Percentiles rank a stretch among this genome's conserved stretches.
Conservation (phyloP, 2,888 invertebrate species). For the Dinocampus coccinellae region DNA sequence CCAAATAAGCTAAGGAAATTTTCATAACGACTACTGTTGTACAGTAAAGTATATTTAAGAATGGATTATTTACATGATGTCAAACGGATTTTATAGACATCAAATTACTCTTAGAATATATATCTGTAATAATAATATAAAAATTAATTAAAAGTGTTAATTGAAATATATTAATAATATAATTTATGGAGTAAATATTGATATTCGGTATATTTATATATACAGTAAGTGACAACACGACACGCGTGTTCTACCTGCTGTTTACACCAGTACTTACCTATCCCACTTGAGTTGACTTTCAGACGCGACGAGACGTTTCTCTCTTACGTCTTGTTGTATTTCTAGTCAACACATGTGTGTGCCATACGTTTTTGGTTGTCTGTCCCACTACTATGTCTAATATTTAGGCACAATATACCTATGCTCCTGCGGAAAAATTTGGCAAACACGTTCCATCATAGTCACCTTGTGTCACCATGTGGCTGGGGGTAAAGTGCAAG, state of each 20-base stretch:
- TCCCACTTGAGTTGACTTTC: slow-evolving; percentile 21
- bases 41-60: background rate
- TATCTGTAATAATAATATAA: background rate
- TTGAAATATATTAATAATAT: background rate
- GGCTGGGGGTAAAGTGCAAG: slow-evolving; percentile 15
- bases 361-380: slow-evolving; percentile 17
- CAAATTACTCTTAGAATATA: background rate
- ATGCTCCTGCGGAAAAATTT: slow-evolving; percentile 46
- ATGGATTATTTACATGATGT: background rate
- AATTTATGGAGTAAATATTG: background rate
- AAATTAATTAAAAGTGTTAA: background rate
- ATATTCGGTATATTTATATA: background rate
- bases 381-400: background rate
- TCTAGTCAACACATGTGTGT: slow-evolving; percentile 50
- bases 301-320: slow-evolving; percentile 38
- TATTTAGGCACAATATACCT: background rate
- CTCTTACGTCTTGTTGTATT: slow-evolving; percentile 24
- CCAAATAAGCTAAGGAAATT: background rate
- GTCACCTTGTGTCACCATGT: slow-evolving; percentile 11
- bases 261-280: slow-evolving; percentile 39
- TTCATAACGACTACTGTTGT: background rate
- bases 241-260: slow-evolving; percentile 51
- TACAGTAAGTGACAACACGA: background rate
- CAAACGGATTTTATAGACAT: background rate
- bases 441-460: slow-evolving; percentile 49